phyloP scores from a whole-genome alignment of 2,113 vertebrate species.

The Dinomys branickii region DNA sequence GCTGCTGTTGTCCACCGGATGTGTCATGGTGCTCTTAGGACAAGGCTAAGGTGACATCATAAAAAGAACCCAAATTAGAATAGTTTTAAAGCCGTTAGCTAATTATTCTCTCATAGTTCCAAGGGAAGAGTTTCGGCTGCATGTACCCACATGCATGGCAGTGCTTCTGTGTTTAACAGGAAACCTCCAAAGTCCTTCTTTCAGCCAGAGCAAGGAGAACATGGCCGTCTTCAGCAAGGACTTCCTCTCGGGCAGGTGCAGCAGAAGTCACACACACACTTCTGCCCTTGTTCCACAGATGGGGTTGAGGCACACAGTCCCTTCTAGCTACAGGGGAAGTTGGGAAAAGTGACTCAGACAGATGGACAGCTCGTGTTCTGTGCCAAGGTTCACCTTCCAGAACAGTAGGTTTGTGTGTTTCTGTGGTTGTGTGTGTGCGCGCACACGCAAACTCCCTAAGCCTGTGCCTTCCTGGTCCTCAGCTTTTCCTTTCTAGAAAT shows the following conservation, averaged over 20 bases:
- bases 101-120: background rate
- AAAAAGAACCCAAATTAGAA: background rate
- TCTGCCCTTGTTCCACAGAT: background rate
- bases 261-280: background rate
- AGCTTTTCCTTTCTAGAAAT: background rate
- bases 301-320: background rate
- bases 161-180: background rate
- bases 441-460: too few species aligned
- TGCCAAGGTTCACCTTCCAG: background rate
- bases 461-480: background rate
- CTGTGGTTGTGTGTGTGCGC: too few species aligned
- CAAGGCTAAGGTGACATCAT: background rate
- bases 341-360: background rate
- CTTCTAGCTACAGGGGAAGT: background rate
- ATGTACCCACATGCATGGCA: fast-evolving
- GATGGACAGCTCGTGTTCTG: background rate
- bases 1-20: background rate
- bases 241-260: background rate
- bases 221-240: background rate
- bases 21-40: background rate
- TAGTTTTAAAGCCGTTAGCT: background rate
- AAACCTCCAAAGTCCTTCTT: background rate
- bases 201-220: background rate
- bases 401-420: background rate
- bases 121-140: background rate